Evolutionary conservation across 2,888 invertebrate species (phyloP), one percentile per base, ranked within the genome.

Genomic region (Yponomeuta evonymella): DNA sequence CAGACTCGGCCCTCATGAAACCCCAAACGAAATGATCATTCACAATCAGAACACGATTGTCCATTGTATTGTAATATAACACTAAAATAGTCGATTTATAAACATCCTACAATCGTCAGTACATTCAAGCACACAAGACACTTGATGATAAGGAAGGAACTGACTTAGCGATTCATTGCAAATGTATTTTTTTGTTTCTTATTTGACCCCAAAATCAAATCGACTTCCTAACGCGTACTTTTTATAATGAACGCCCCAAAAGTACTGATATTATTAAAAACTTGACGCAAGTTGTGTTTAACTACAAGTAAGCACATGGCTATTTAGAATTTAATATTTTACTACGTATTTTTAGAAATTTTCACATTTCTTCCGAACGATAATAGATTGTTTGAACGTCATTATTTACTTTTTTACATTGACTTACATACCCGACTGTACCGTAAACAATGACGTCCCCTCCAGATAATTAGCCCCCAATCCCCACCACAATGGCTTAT

Each of bases 61-160:
- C 80, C 81, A 89, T 89, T 89, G 88, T 89, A 87, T 87, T 88
- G 78, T 87, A 88, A 88, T 88, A 88, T 88, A 79, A 64, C 58
- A 29, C 66, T 29, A 58, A 69, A 71, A 64, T 30, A 23, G 69
- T n/a, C 70, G 71, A 69, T 71, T 63, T 58, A 67, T 62, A 67
- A 62, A 66, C 67, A 67, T 71, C 51, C 65, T 67, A 68, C 69
- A 71, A 71, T 63, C 71, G 51, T 58, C 15, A 3, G 51, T 58
- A 58, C 51, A 58, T 9, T 58, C 51, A 58, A 15, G 15, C 15
- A 15, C 15, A 58, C 15, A 58, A 58, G 51, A 12, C 51, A 15
- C 51, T 10, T 8, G 11, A 10, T 9, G 51, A 51, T 4, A 36
- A 36, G 3, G 2, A 36, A 36, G 3, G 2, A 4, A 36, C 36